These are phyloP conservation scores for Rhinopomastus cyanomelas DNA, from an alignment of 2,113 vertebrate genomes.

Conservation along the genomic window DNA sequence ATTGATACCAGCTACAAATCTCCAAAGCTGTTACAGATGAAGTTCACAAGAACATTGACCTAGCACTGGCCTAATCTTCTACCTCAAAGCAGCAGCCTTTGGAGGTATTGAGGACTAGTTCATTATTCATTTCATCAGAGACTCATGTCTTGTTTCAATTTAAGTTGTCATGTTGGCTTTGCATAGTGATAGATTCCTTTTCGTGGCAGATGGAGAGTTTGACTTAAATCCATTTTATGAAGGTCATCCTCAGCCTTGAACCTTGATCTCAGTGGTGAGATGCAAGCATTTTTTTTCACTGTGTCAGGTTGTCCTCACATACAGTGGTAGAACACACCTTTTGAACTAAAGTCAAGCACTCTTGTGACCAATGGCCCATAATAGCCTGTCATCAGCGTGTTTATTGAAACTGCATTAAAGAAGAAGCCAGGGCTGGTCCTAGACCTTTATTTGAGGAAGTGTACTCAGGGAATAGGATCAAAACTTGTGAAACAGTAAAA, in stretches of 20 bases:
- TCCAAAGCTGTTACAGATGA: neutral
- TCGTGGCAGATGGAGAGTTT: neutral
- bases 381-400: neutral
- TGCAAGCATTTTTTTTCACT: conserved; percentile 7
- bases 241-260: conserved; percentile 7
- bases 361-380: neutral
- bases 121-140: conserved; percentile 17
- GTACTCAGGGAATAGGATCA: neutral
- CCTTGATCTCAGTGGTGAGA: neutral
- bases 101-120: neutral
- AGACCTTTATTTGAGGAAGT: neutral
- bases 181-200: conserved; percentile 4
- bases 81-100: neutral
- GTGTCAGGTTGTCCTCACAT: neutral
- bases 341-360: neutral
- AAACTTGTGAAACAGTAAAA: neutral
- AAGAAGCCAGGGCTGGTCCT: neutral
- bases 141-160: conserved; percentile 31
- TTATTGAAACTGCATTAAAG: neutral
- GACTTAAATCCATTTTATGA: conserved; percentile 9
- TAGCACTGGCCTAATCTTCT: conserved; percentile 2
- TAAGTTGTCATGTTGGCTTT: conserved; percentile 29
- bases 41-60: neutral
- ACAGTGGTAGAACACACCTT: neutral
- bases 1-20: neutral